Evolutionary conservation across 2,113 vertebrate species (phyloP), one percentile per base, ranked within the genome.

Genomic region (Condylura cristata): DNA sequence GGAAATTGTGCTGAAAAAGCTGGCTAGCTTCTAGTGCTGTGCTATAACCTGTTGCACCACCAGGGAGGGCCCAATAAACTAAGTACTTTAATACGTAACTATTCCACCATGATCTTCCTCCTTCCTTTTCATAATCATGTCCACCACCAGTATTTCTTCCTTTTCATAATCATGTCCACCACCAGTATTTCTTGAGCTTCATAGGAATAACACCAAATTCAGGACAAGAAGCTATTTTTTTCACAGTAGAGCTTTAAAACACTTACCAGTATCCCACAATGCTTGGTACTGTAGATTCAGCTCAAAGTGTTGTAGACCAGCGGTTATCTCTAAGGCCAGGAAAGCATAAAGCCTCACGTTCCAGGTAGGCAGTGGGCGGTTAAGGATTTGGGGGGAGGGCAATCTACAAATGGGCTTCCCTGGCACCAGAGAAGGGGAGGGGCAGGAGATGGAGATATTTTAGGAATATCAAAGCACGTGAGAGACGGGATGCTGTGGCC

Each of bases 401-500:
- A 11, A 79, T 53, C 56, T 75, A 44, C 61, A 78, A 83, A 78
- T 3, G 14, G 48, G 48, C 30, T 79, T 86, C 41, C 34, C 34
- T 61, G 71, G 86, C 48, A 26, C 37, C 4, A 14, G 32, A 32
- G 10, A 32, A n/a, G 18, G 2, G 28, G 20, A 28, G 2, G 0
- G 30, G 41, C 44, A 66, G 83, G n/a, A 86, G 72, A 76, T 44
- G 34, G 72, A 94, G 89, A 32, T 6, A 3, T 46, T 76, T 88
- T 56, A n/a, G 63, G 56, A 71, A 1, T 3, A 26, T 53, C 84
- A 85, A 80, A 80, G 71, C 39, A 89, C 83, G 70, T 53, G 79
- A n/a, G 90, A 90, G 93, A 92, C 37, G 61, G 94, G 83, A 60
- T 20, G 58, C 58, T 66, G 91, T 6, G 82, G 20, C 6, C n/a